Conservation (phyloP, 2,113 vertebrate species). For the Mola mola region DNA sequence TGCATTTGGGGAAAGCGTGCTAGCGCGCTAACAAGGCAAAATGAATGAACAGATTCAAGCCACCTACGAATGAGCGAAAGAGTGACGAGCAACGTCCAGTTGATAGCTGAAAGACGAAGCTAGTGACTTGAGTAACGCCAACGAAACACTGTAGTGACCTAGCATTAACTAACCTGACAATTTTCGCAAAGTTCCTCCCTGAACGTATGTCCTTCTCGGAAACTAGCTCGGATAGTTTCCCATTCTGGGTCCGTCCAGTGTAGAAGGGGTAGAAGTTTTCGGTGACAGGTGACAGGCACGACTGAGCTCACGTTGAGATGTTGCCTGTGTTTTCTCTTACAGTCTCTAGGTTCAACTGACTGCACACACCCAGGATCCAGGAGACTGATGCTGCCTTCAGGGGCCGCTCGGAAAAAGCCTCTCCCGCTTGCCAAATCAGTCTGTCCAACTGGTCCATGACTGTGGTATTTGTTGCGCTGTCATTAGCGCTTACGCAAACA, state of each 20-base stretch:
- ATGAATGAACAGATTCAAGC: not conserved
- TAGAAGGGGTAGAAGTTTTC: constrained; percentile 41
- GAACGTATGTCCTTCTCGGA: constrained; percentile 52
- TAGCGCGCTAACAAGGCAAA: constrained; percentile 23
- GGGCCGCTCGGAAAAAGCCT: constrained; percentile 46
- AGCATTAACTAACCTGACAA: constrained; percentile 68
- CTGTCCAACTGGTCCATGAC: not conserved
- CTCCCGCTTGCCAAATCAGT: not conserved
- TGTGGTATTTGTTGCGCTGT: too few relatives aligned
- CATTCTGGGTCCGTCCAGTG: constrained; percentile 62
- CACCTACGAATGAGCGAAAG: not conserved
- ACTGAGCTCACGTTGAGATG: constrained; percentile 51
- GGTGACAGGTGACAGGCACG: constrained; percentile 61
- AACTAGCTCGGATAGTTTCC: constrained; percentile 70
- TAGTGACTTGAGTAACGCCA: constrained; percentile 26
- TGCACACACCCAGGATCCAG: constrained; percentile 72
- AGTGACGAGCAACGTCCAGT: not conserved
- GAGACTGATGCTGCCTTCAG: constrained; percentile 65
- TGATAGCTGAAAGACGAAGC: constrained; percentile 23
- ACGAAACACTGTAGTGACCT: constrained; percentile 50
- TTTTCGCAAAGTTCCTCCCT: constrained; percentile 58
- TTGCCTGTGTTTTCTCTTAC: constrained; percentile 54
- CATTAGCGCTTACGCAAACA: too few relatives aligned
- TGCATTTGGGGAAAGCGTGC: constrained; percentile 23
- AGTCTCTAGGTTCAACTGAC: constrained; percentile 37